Evolutionary conservation across 1,140 invertebrate genomes (phyloP).

Genomic region (Apis cerana): DNA sequence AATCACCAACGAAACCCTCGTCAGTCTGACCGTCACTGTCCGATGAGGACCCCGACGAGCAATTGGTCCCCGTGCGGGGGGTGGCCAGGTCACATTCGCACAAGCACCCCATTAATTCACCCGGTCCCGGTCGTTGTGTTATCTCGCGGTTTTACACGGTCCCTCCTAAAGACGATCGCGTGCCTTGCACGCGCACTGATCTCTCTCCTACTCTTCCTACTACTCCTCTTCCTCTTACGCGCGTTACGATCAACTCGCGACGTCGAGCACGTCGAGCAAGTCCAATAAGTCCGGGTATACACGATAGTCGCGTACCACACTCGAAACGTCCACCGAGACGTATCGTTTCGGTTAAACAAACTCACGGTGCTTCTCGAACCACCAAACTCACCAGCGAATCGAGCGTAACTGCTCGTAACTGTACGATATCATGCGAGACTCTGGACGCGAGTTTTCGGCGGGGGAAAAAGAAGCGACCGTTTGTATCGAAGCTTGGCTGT

Average conservation of each 20-base stretch:
- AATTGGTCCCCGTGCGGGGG: constrained; percentile 77
- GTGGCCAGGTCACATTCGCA: constrained; percentile 77
- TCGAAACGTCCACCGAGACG: neutral
- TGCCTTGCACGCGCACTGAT: constrained; percentile 5
- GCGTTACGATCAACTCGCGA: neutral
- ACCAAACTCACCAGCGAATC: constrained; percentile 43
- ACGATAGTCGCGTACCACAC: neutral
- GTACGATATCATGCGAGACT: constrained; percentile 27
- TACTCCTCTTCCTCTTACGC: neutral
- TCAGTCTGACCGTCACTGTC: constrained; percentile 78
- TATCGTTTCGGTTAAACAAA: neutral
- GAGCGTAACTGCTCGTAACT: constrained; percentile 27
- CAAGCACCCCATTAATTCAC: constrained; percentile 80
- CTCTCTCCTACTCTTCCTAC: neutral
- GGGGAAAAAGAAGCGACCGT: constrained; percentile 72
- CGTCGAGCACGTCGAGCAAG: neutral
- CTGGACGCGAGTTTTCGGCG: constrained; percentile 53
- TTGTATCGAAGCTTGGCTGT: constrained; percentile 78
- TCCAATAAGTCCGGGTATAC: neutral
- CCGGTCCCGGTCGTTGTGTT: neutral
- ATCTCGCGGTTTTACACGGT: neutral
- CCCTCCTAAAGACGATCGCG: neutral
- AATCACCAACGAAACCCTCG: constrained; percentile 80
- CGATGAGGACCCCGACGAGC: constrained; percentile 77
- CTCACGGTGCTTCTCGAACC: constrained; percentile 25